Evolutionary conservation across 2,797 vertebrate genomes (phyloP).

Genomic region (Ceryle rudis): DNA sequence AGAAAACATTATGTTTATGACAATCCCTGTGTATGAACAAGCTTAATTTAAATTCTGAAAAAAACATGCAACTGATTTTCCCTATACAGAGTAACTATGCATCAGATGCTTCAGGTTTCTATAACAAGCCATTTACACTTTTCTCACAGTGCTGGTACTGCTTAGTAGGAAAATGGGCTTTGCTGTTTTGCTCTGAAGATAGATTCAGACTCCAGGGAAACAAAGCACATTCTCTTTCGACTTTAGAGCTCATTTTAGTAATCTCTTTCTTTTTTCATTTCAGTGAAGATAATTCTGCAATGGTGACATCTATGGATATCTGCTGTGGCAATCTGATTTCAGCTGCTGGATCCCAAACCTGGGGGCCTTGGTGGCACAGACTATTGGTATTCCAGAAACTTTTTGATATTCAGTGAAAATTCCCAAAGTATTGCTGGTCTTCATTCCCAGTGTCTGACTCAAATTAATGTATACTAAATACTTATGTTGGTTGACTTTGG

Average conservation of each 20-base stretch:
- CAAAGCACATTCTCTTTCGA: not conserved
- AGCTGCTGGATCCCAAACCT: rapidly evolving
- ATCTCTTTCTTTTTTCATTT: not conserved
- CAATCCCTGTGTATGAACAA: not conserved
- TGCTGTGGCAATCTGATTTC: not conserved
- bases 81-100: not conserved
- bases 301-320: not conserved
- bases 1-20: not conserved
- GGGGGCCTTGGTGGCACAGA: not conserved
- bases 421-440: not conserved
- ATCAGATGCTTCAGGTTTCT: not conserved
- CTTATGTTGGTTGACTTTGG: not conserved
- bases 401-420: not conserved
- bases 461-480: not conserved
- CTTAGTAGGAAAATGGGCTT: not conserved
- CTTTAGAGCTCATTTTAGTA: not conserved
- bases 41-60: not conserved
- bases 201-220: not conserved
- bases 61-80: not conserved
- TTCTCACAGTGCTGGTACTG: not conserved
- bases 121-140: not conserved
- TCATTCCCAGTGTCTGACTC: not conserved
- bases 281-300: not conserved
- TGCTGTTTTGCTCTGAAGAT: not conserved
- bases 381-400: not conserved